Evolutionary conservation across 2,888 invertebrate genomes (phyloP).

Genomic region (Psococerastis gibbosa): DNA sequence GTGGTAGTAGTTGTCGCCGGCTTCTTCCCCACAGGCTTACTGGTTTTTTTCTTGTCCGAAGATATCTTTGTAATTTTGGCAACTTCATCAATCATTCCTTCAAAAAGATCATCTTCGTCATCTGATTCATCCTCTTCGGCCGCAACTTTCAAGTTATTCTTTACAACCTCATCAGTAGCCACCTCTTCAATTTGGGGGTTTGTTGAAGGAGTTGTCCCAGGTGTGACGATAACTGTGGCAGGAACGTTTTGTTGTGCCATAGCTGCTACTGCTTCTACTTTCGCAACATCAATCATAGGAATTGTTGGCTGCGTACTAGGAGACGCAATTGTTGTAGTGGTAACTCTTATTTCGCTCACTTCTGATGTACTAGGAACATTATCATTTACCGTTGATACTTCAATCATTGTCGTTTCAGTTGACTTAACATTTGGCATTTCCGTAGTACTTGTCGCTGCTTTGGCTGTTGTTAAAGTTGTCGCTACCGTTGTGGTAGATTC

Average conservation of each 20-base stretch:
- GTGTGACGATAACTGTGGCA: background rate
- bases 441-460: slow-evolving; percentile 8
- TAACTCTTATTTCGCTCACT: slow-evolving; percentile 7
- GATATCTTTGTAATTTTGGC: slow-evolving; percentile 8
- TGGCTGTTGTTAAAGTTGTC: background rate
- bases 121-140: background rate
- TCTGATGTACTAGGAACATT: slow-evolving; percentile 1
- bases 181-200: background rate
- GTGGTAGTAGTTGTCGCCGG: background rate
- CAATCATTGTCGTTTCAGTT: background rate
- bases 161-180: background rate
- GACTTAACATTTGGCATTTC: slow-evolving; percentile 3
- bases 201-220: background rate
- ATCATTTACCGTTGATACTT: background rate
- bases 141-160: background rate
- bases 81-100: slow-evolving; percentile 9
- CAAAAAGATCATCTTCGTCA: slow-evolving; percentile 11
- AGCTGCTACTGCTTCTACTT: slow-evolving; percentile 8
- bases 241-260: slow-evolving; percentile 6
- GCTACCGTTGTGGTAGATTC: background rate
- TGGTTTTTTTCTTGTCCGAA: slow-evolving; percentile 10
- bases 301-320: background rate
- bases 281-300: slow-evolving; percentile 1
- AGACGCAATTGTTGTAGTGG: background rate
- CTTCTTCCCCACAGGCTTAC: background rate